Evolutionary conservation across 2,888 invertebrate species (phyloP), one percentile per base, ranked within the genome.

Genomic region (Catocala sponsa): DNA sequence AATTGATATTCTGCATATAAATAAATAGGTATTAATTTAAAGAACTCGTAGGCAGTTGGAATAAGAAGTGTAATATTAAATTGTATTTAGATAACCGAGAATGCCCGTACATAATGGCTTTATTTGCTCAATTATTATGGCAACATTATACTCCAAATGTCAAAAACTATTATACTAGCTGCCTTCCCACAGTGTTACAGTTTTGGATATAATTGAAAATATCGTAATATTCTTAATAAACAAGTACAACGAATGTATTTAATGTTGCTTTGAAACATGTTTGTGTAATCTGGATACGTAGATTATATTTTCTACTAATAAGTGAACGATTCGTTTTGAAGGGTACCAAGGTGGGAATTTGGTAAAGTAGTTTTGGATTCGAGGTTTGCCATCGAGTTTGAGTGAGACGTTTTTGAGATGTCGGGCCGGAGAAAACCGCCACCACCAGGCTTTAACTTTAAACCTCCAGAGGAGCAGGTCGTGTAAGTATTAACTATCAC

Each of bases 351-450:
- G 74, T 72, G 72, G 58, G 61, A 66, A 72, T 65, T 69, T 66
- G 60, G 63, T 51, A 65, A 53, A 65, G 64, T 76, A 72, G 12
- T 67, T 60, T 58, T 68, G 55, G 52, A 50, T 66, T 64, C 68
- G 62, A 56, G 59, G 47, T 68, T 53, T 71, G 62, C 57, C 46
- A 15, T 63, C 15, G 6, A 43, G 38, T 54, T 13, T 65, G 54
- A 55, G 60, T 68, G 49, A 55, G 69, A 67, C 68, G 60, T 61
- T 56, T 61, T 68, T 59, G 73, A 76, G 61, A 94, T 94, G 94
- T 91, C 94, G 63, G 85, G 84, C 67, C 82, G 87, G 74, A 91
- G 85, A 81, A 91, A 90, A 82, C 86, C 82, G 54, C 87, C 86
- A 59, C 88, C 86, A 12, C 88, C 89, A 44, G 86, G 89, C 51